Conservation (phyloP, 2,113 vertebrate species). For the Trogon melanurus region DNA sequence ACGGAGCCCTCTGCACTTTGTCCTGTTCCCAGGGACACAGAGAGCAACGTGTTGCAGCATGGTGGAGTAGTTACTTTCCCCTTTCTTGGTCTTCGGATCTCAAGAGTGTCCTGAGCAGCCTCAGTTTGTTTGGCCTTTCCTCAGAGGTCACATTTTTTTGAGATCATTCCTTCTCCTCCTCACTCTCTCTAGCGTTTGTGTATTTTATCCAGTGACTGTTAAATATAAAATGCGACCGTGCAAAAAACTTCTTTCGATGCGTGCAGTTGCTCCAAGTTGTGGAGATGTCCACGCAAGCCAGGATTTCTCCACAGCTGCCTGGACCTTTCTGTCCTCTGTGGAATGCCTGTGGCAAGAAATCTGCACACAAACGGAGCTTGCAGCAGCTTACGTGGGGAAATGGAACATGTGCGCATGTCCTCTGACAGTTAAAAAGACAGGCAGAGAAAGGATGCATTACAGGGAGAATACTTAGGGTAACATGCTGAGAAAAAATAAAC, state of each 20-base stretch:
- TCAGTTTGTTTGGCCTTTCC: neutral
- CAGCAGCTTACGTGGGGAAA: neutral
- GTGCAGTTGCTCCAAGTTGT: neutral
- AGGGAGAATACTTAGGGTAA: neutral
- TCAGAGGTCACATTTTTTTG: neutral
- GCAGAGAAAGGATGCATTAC: neutral
- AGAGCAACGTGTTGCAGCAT: neutral
- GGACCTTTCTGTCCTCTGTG: neutral
- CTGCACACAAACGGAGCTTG: neutral
- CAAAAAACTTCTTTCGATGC: slow-evolving; percentile 7
- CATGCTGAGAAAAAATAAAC: neutral
- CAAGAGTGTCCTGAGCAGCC: neutral
- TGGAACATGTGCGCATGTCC: neutral
- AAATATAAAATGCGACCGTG: neutral
- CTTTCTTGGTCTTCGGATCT: neutral
- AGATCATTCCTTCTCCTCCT: neutral
- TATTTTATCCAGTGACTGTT: neutral
- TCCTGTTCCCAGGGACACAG: neutral
- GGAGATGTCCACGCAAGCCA: neutral
- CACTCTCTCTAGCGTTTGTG: neutral
- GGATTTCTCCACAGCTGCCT: slow-evolving; percentile 34
- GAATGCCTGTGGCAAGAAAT: slow-evolving; percentile 20
- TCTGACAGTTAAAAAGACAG: slow-evolving; percentile 30
- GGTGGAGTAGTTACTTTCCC: neutral
- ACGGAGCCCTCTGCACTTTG: neutral